Evolutionary conservation across 2,888 invertebrate species (phyloP).

Genomic region (Lottia gigantea): DNA sequence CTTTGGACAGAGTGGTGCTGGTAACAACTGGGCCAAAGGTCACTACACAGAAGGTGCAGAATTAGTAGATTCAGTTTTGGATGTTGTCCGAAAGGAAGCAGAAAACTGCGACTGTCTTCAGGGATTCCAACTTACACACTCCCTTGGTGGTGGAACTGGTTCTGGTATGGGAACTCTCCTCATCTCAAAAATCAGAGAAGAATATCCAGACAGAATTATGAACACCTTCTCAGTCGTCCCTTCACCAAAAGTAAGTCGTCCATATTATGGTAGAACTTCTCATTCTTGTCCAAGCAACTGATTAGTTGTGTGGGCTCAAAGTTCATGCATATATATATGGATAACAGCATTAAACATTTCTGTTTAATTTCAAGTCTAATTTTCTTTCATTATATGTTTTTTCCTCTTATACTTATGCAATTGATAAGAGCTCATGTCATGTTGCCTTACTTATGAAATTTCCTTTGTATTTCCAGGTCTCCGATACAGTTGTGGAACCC

Average conservation of each 20-base stretch:
- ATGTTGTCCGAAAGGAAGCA: conserved; percentile 62
- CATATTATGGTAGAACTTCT: background rate
- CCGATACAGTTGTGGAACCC: background rate
- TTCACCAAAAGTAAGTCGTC: conserved; percentile 77
- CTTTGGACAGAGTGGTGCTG: conserved; percentile 78
- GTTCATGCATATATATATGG: background rate
- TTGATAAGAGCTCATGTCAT: background rate
- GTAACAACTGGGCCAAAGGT: conserved; percentile 83
- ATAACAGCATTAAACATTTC: background rate
- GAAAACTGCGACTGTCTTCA: conserved; percentile 63
- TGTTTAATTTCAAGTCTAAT: background rate
- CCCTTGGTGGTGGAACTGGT: conserved; percentile 88
- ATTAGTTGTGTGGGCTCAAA: background rate
- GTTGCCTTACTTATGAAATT: conserved; percentile 12
- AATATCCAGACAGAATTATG: conserved; percentile 74
- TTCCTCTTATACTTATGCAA: no score
- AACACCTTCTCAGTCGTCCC: conserved; percentile 95
- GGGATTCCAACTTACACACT: conserved; percentile 70
- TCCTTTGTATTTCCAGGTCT: background rate
- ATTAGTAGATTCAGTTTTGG: conserved; percentile 62
- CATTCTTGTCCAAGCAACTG: conserved; percentile 13
- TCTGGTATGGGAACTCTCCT: conserved; percentile 91
- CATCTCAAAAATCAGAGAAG: conserved; percentile 94
- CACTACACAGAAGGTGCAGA: conserved; percentile 90
- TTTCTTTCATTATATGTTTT: no score